Evolutionary conservation across 2,888 invertebrate genomes (phyloP).

Genomic region (Julus scandinavius): DNA sequence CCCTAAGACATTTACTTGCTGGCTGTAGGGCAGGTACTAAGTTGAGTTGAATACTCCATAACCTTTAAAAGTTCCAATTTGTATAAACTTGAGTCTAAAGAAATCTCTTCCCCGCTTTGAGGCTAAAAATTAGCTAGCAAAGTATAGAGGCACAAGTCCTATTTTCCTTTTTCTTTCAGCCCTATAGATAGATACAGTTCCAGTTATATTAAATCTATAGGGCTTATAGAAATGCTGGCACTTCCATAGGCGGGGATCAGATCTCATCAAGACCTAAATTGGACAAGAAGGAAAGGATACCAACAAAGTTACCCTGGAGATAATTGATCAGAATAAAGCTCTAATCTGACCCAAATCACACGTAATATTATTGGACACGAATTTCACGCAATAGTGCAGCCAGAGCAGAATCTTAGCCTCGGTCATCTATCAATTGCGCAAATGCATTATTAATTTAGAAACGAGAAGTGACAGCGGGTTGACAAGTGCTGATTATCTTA

Average conservation of each 20-base stretch:
- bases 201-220: neutral
- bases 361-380: neutral
- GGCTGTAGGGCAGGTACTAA: too few species aligned
- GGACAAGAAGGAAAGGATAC: slow-evolving; percentile 1
- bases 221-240: neutral
- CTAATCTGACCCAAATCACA: neutral
- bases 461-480: slow-evolving; percentile 1
- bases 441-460: slow-evolving; percentile 1
- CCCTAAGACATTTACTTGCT: too few species aligned
- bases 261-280: neutral
- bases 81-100: too few species aligned
- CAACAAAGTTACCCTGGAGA: neutral
- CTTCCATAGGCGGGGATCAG: neutral
- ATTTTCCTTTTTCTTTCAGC: neutral
- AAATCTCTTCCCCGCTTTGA: too few species aligned
- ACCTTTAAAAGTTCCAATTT: too few species aligned
- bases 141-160: too few species aligned
- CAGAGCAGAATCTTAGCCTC: neutral
- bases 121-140: too few species aligned
- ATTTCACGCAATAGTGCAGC: neutral
- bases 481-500: slow-evolving; percentile 1
- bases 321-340: neutral
- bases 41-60: too few species aligned
- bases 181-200: neutral
- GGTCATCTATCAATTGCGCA: slow-evolving; percentile 1